Evolutionary conservation across 2,888 invertebrate genomes (phyloP).

Genomic region (Dione vanillae): DNA sequence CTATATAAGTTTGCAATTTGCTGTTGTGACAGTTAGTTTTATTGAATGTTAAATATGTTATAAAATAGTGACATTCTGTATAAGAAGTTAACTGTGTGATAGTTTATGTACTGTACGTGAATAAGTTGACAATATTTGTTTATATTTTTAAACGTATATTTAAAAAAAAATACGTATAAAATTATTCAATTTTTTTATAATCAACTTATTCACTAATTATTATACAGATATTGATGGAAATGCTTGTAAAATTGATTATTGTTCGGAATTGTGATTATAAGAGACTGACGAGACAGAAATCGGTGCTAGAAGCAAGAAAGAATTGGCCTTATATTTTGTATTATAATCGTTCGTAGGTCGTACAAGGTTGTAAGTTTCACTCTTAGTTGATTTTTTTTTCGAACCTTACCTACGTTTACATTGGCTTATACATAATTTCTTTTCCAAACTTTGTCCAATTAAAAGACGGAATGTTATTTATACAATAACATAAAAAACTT

Average conservation of each 20-base stretch:
- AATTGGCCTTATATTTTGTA: conserved; percentile 29
- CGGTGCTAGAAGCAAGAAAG: conserved; percentile 39
- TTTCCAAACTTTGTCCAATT: not conserved
- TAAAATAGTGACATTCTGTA: conserved; percentile 24
- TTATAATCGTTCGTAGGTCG: not conserved
- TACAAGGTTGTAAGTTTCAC: not conserved
- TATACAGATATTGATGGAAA: not conserved
- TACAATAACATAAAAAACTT: not conserved
- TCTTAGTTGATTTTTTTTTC: not conserved
- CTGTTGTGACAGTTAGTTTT: conserved; percentile 38
- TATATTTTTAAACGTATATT: too few relatives aligned
- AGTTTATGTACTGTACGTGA: not conserved
- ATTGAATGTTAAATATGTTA: conserved; percentile 36
- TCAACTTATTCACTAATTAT: not conserved
- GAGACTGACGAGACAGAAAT: conserved; percentile 40
- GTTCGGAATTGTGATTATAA: conserved; percentile 35
- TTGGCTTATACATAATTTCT: not conserved
- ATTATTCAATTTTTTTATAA: not conserved
- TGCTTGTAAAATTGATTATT: conserved; percentile 17
- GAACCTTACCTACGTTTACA: not conserved
- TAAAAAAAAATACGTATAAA: too few relatives aligned
- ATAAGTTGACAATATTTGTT: not conserved
- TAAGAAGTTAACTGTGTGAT: conserved; percentile 17
- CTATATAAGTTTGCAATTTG: conserved; percentile 31
- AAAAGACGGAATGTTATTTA: not conserved